A percentile compares a stretch with the other conserved stretches of the same genome.
phyloP scores from a whole-genome alignment of 1,140 invertebrate genomes.

The Brachionus asplanchnoidis region DNA sequence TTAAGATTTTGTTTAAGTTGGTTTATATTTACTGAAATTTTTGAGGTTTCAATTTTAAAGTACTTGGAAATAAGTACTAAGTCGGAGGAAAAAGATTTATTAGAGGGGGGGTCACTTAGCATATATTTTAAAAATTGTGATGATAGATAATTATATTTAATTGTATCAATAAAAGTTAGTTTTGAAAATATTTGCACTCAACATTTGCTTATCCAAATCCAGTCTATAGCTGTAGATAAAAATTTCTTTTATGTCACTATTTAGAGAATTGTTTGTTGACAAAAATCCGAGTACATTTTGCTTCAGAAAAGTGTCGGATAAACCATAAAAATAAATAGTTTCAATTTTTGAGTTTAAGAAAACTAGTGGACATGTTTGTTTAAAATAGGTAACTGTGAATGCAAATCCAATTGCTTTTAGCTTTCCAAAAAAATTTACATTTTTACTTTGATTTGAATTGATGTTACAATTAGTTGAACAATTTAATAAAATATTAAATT shows the following conservation, averaged over 20 bases:
- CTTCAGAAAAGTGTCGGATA: not conserved
- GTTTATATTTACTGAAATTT: too few relatives aligned
- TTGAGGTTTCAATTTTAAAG: too few relatives aligned
- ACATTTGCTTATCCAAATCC: not conserved
- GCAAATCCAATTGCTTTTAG: not conserved
- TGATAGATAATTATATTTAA: too few relatives aligned
- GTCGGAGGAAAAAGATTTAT: too few relatives aligned
- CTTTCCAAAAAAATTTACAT: not conserved
- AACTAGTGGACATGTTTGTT: not conserved
- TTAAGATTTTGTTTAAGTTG: too few relatives aligned
- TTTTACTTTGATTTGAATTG: not conserved
- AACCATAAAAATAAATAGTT: not conserved
- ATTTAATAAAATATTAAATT: not conserved
- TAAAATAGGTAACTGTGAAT: not conserved
- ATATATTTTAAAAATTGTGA: too few relatives aligned
- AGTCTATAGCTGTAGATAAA: not conserved
- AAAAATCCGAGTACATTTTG: not conserved
- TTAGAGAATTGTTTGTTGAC: not conserved
- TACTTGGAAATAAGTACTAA: too few relatives aligned
- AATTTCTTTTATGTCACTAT: not conserved
- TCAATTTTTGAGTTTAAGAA: not conserved
- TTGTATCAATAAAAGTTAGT: too few relatives aligned
- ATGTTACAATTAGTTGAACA: not conserved
- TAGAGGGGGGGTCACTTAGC: too few relatives aligned
- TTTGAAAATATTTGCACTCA: not conserved